Base-by-base conservation (phyloP, 2,888 invertebrate species). In the Cephonodes hylas region DNA sequence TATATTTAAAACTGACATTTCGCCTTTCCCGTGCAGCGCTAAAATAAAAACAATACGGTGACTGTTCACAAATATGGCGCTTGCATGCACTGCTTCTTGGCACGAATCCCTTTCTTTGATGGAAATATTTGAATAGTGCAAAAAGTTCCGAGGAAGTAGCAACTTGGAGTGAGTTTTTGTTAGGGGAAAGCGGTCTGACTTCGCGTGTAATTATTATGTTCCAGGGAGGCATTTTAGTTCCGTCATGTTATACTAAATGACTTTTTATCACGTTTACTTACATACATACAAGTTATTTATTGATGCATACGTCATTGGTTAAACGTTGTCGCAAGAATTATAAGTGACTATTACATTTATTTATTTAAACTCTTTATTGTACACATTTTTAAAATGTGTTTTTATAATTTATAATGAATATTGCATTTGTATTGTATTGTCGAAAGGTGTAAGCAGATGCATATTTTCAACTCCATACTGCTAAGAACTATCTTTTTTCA, bases 31-130 rank as follows among this genome's bases (percentile, higher is more conserved):
- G 44, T 60, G 46, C 60, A 53, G 38, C 20, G 34, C 27, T 27
- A 18, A 42, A 46, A 48, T 34, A 48, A 46, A 58, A 57, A 62
- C 59, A 60, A 62, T 38, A 59, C 38, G 23, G 22, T 42, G n/a
- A 20, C 53, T 27, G 15, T 31, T 56, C 22, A 34, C 38, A 42
- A 44, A 58, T 34, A 45, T 23, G 59, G 34, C 25, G 60, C 46
- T 65, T 62, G 64, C 70, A 76, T 72, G 75, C 72, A 66, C 75
- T 67, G 63, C 13, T 72, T 69, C 67, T 69, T 71, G 66, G 64
- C 68, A 74, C 67, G 70, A 69, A 61, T 27, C 53, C 60, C 63
- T 69, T 69, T 72, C 44, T 64, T 63, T 56, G 31, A 60, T 45
- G 15, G 48, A 58, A 60, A 63, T 53, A 34, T 62, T 59, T 58